phyloP scores from a whole-genome alignment of 2,113 vertebrate genomes.

The Rhinogobius similis region DNA sequence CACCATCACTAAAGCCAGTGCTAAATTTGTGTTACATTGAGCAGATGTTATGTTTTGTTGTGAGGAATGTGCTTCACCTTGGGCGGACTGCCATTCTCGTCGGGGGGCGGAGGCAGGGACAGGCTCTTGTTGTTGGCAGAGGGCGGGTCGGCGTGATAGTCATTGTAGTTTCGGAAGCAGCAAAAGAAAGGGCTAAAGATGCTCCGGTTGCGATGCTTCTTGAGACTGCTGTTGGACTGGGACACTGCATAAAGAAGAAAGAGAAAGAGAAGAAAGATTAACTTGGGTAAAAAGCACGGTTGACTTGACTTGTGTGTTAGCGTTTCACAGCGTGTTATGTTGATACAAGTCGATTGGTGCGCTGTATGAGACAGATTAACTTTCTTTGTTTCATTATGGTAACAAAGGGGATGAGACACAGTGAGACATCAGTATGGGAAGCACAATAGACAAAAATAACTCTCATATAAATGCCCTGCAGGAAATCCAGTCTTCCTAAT shows the following conservation, averaged over 20 bases:
- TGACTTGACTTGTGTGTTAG: conserved; percentile 4
- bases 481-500: conserved; percentile 52
- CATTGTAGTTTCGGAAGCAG: conserved; percentile 97
- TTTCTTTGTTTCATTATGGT: conserved; percentile 3
- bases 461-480: conserved; percentile 21
- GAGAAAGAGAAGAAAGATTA: not conserved
- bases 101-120: conserved; percentile 85
- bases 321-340: not conserved
- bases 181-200: conserved; percentile 98
- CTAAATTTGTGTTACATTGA: not conserved
- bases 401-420: conserved; percentile 28
- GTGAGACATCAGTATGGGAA: conserved; percentile 29
- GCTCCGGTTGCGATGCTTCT: conserved; percentile 92
- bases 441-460: conserved; percentile 52
- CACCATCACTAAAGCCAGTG: not conserved
- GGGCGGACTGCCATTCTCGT: conserved; percentile 92
- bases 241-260: conserved; percentile 77
- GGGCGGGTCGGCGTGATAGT: conserved; percentile 89
- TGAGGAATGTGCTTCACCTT: conserved; percentile 87
- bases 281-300: not conserved
- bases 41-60: too few species aligned
- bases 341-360: not conserved
- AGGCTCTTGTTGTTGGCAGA: conserved; percentile 83
- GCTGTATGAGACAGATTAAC: conserved; percentile 24
- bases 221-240: conserved; percentile 88